Evolutionary conservation across 2,113 vertebrate species (phyloP), one percentile per base, ranked within the genome.

Genomic region (Neogale vison): DNA sequence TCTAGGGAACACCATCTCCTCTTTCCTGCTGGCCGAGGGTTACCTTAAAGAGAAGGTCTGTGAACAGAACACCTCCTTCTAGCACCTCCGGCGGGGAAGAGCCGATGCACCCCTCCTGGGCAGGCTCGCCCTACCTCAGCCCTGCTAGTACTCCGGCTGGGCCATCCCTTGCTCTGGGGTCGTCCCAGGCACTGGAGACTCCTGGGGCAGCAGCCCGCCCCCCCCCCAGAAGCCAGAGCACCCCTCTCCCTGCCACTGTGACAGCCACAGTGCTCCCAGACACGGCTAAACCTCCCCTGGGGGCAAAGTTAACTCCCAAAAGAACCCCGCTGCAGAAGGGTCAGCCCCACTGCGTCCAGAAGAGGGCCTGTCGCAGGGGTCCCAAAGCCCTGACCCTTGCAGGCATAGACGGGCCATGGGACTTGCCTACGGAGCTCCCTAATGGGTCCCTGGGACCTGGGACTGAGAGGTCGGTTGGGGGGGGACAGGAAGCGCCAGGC

Each of bases 401-500:
- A 42, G 24, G 23, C 21, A 3, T 3, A 0, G 0, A 65, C 29
- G 29, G 90, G 10, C 21, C 0, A 0, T 39, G 34, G 9, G 6
- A 26, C 67, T 29, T 69, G 29, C 31, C 76, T 42, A 63, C 21
- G 6, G 6, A 20, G 1, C 39, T 59, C 29, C 13, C 29, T n/a
- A 14, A 57, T 0, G 79, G 39, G 31, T 15, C 69, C 26, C 26
- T 18, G 72, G 89, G 31, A 29, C 29, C 67, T n/a, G 63, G 61
- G 39, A 55, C 47, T 3, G 14, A 90, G 89, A 31, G 47, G n/a
- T 42, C n/a, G 42, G 61, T 13, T 5, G 12, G 6, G 15, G n/a
- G 45, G n/a, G 88, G 6, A 31, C 52, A 31, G 39, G 42, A 36
- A 24, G 26, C 0, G 1, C 63, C 13, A 0, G 67, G 67, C 57